phyloP scores from a whole-genome alignment of 2,797 vertebrate species.

The Coilia nasus region DNA sequence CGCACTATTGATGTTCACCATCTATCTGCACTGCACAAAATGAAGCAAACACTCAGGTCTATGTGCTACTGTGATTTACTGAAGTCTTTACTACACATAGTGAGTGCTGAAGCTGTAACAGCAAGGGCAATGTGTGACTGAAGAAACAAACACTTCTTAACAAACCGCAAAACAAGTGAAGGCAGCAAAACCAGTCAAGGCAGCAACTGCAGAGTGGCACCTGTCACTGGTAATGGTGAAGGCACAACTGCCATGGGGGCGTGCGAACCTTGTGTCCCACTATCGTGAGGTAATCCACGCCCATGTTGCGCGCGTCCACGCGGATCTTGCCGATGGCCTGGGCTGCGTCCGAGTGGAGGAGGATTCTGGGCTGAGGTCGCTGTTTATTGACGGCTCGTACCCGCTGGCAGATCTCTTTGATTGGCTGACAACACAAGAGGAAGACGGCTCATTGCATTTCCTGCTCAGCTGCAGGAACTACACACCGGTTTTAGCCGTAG shows the following conservation, averaged over 20 bases:
- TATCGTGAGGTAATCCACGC: slow-evolving; percentile 91
- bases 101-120: too few species aligned
- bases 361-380: slow-evolving; percentile 65
- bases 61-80: too few species aligned
- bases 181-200: too few species aligned
- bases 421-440: slow-evolving; percentile 72
- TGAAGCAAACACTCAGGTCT: too few species aligned
- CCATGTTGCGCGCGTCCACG: slow-evolving; percentile 85
- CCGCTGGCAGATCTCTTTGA: slow-evolving; percentile 80
- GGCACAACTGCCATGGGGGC: background rate
- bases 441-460: background rate
- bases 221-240: background rate
- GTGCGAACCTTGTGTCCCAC: slow-evolving; percentile 92
- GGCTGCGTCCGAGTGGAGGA: slow-evolving; percentile 91
- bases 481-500: too few species aligned
- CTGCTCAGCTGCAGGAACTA: background rate
- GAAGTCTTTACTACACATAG: too few species aligned
- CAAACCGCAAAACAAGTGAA: too few species aligned
- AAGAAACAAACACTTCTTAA: background rate
- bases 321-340: slow-evolving; percentile 89
- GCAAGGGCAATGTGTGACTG: background rate
- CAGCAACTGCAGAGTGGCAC: background rate
- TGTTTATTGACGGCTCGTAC: slow-evolving; percentile 74
- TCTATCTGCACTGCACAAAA: too few species aligned
- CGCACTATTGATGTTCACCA: too few species aligned